These are phyloP conservation scores for Stegostoma tigrinum DNA, from an alignment of 2,113 vertebrate species.

Conservation along the genomic window DNA sequence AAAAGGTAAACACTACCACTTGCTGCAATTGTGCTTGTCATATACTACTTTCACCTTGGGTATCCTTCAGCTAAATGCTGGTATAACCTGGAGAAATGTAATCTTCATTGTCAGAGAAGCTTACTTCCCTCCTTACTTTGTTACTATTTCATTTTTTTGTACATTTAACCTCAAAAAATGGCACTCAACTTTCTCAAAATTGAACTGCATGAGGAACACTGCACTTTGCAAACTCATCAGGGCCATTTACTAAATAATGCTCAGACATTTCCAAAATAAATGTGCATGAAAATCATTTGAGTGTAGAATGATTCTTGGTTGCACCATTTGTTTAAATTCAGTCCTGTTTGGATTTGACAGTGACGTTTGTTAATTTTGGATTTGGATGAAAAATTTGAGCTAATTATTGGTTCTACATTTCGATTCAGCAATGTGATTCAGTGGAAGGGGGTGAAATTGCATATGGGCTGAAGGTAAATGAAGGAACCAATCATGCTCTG, in stretches of 20 bases:
- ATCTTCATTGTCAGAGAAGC: neutral
- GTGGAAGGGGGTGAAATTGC: neutral
- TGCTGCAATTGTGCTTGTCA: no score
- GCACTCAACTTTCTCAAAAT: neutral
- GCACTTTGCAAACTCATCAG: neutral
- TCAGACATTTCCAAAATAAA: neutral
- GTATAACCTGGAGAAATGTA: neutral
- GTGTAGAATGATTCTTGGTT: neutral
- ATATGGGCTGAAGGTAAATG: neutral
- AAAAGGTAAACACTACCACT: conserved; percentile 66
- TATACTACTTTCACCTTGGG: neutral
- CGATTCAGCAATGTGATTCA: neutral
- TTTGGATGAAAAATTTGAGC: neutral
- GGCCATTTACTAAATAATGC: neutral
- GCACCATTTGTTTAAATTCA: conserved; percentile 1
- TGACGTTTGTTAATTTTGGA: neutral
- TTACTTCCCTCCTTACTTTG: neutral
- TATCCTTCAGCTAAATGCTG: neutral
- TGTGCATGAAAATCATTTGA: neutral
- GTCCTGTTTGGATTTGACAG: neutral
- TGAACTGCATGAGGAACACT: neutral
- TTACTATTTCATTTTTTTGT: neutral
- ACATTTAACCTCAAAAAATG: neutral
- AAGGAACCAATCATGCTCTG: neutral
- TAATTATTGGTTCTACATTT: neutral